Evolutionary conservation across 2,888 invertebrate species (phyloP).

Genomic region (Apocheima hispidaria): DNA sequence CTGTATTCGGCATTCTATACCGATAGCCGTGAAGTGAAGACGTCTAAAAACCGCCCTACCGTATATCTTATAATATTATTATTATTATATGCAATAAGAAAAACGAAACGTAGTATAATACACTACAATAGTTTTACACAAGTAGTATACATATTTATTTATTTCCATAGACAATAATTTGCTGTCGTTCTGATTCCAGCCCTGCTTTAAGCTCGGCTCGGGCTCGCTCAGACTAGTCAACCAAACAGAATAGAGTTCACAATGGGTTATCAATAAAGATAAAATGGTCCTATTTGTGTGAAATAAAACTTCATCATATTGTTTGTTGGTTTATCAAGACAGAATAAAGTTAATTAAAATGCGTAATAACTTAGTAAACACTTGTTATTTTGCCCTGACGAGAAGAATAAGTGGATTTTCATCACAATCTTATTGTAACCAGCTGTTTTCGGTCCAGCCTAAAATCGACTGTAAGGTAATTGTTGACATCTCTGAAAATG

Average conservation of each 20-base stretch:
- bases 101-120: too few relatives aligned
- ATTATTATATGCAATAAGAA: too few relatives aligned
- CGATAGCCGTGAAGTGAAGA: too few relatives aligned
- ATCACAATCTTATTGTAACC: constrained; percentile 45
- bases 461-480: constrained; percentile 71
- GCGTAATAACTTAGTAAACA: constrained; percentile 63
- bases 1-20: too few relatives aligned
- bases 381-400: constrained; percentile 56
- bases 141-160: too few relatives aligned
- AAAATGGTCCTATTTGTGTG: constrained; percentile 57
- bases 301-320: constrained; percentile 56
- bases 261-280: constrained; percentile 79
- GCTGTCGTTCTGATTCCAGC: too few relatives aligned
- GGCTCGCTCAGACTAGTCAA: background rate
- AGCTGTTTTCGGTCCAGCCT: constrained; percentile 53
- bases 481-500: background rate
- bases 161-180: too few relatives aligned
- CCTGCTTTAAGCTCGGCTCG: too few relatives aligned
- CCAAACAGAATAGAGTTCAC: constrained; percentile 73
- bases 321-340: constrained; percentile 46
- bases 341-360: constrained; percentile 56
- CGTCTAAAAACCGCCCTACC: too few relatives aligned
- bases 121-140: too few relatives aligned
- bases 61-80: too few relatives aligned
- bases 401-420: constrained; percentile 53